These are phyloP conservation scores for Exaiptasia diaphana DNA, from an alignment of 64 coral and sea anemone species.

Conservation along the genomic window DNA sequence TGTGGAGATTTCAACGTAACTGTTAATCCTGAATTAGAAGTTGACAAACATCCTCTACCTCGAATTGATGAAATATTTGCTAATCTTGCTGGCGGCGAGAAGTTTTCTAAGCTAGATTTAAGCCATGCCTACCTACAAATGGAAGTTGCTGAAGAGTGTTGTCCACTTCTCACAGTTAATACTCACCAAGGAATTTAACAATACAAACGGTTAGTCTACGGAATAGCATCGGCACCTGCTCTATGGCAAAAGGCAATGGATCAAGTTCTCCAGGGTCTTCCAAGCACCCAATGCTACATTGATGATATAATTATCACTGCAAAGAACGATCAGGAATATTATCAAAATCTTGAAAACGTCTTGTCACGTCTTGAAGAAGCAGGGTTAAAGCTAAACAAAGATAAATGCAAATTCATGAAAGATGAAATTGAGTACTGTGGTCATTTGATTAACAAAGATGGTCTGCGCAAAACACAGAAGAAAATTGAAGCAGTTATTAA, in stretches of 20 bases:
- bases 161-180: too few species aligned
- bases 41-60: too few species aligned
- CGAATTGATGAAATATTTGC: too few species aligned
- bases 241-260: conserved; percentile 26
- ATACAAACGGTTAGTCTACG: neutral
- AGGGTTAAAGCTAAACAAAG: neutral
- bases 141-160: neutral
- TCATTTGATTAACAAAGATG: neutral
- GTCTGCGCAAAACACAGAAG: conserved; percentile 4
- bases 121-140: neutral
- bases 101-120: neutral
- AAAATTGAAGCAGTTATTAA: neutral
- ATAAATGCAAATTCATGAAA: conserved; percentile 6
- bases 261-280: neutral
- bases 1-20: too few species aligned
- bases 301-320: neutral
- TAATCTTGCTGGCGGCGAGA: too few species aligned
- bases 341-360: neutral
- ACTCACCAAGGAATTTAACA: neutral
- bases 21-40: too few species aligned
- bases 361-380: neutral
- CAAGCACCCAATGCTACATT: neutral
- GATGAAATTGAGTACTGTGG: neutral
- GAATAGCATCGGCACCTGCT: neutral
- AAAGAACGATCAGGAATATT: neutral